Conservation (phyloP, 2,888 invertebrate genomes). For the Liodrosophila aerea region DNA sequence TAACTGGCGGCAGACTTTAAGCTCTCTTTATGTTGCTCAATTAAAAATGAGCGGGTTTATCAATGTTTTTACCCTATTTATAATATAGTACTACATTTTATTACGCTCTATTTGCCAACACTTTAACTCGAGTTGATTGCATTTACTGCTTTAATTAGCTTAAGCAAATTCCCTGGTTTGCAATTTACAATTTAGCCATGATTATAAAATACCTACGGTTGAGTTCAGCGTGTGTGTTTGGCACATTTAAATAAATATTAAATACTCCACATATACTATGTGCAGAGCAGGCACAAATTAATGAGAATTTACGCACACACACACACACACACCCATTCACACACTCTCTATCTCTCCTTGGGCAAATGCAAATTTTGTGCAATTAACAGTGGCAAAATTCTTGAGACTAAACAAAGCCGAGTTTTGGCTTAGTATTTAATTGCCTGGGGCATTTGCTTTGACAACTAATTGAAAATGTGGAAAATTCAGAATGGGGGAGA, state of each 20-base stretch:
- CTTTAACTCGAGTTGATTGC: no score
- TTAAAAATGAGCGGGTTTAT: no score
- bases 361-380: conserved; percentile 30
- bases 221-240: no score
- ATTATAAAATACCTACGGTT: no score
- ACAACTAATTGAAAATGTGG: conserved; percentile 40
- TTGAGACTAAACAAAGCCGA: conserved; percentile 24
- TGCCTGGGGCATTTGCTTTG: conserved; percentile 33
- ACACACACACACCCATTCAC: neutral
- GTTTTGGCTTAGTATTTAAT: conserved; percentile 36
- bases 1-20: no score
- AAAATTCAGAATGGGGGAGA: neutral
- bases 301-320: conserved; percentile 54
- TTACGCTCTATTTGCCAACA: no score
- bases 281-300: conserved; percentile 63
- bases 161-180: no score
- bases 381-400: conserved; percentile 14
- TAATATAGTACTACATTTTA: no score
- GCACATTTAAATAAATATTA: conserved; percentile 55
- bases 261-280: conserved; percentile 10
- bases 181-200: no score
- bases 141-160: no score
- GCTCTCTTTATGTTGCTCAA: no score
- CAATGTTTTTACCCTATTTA: no score
- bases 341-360: neutral